phyloP scores from a whole-genome alignment of 1,140 invertebrate species.

The Drosophila malerkotliana region DNA sequence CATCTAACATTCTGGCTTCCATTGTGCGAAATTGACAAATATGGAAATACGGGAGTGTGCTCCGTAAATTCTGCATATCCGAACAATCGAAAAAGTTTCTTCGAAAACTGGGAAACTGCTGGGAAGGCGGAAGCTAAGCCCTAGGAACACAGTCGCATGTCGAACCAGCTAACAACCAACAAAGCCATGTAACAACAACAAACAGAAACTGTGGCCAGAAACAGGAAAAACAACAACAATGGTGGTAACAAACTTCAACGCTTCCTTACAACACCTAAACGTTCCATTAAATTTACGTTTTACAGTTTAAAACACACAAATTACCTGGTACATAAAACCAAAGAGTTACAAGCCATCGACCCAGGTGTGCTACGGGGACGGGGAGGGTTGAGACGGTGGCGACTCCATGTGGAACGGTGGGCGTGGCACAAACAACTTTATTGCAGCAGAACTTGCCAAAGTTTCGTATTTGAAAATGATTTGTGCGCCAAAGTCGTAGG shows the following conservation, averaged over 20 bases:
- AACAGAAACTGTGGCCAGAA: conserved; percentile 5
- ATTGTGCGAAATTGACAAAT: conserved; percentile 11
- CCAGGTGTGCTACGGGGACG: conserved; percentile 20
- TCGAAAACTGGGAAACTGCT: not conserved
- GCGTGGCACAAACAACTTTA: conserved; percentile 72
- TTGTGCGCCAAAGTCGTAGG: conserved; percentile 45
- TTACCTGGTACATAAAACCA: conserved; percentile 72
- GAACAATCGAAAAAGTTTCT: conserved; percentile 43
- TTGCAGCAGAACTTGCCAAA: conserved; percentile 72
- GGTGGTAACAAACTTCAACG: conserved; percentile 9
- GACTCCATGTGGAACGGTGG: conserved; percentile 14
- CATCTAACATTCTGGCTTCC: conserved; percentile 4
- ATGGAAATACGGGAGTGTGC: conserved; percentile 10
- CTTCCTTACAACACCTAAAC: conserved; percentile 71
- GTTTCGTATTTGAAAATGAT: conserved; percentile 77
- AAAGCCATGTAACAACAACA: conserved; percentile 22
- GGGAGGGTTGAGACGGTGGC: not conserved
- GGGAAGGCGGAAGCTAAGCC: conserved; percentile 17
- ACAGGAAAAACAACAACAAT: conserved; percentile 23
- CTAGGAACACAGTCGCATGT: conserved; percentile 14
- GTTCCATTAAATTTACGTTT: conserved; percentile 80
- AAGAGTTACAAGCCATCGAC: conserved; percentile 58
- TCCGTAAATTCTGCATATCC: not conserved
- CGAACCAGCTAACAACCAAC: conserved; percentile 34
- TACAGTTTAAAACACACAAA: conserved; percentile 76